Conservation (phyloP, 2,797 vertebrate species). For the Acrossocheilus fasciatus region DNA sequence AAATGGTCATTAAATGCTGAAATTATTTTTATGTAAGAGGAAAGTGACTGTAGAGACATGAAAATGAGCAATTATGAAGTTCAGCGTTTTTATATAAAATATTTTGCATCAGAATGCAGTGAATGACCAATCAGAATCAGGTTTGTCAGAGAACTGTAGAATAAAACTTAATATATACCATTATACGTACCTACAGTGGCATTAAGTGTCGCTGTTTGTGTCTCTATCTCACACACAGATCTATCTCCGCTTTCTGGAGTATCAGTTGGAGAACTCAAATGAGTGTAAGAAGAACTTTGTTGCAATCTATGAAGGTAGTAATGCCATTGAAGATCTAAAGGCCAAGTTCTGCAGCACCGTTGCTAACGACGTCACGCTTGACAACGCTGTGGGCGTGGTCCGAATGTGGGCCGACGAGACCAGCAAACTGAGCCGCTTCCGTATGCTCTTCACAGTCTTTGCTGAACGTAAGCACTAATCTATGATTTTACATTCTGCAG, state of each 20-base stretch:
- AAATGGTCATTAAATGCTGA: neutral
- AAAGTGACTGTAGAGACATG: neutral
- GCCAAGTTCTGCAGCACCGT: conserved; percentile 97
- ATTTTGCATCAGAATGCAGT: neutral
- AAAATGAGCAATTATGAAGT: neutral
- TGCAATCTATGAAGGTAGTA: conserved; percentile 94
- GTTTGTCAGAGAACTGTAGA: neutral
- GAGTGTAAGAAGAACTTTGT: conserved; percentile 98
- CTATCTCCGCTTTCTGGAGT: conserved; percentile 93
- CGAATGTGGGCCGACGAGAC: conserved; percentile 96
- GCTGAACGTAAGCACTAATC: conserved; percentile 85
- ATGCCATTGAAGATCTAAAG: conserved; percentile 93
- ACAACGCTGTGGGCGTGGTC: conserved; percentile 87
- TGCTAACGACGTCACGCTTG: conserved; percentile 90
- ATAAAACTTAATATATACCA: neutral
- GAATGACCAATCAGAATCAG: neutral
- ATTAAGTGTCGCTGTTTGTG: neutral
- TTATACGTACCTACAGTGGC: neutral
- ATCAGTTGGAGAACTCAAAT: conserved; percentile 97
- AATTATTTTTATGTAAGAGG: neutral
- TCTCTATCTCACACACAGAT: conserved; percentile 78
- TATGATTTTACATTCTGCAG: neutral
- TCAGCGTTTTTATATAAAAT: neutral
- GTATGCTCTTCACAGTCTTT: conserved; percentile 93
- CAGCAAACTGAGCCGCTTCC: conserved; percentile 92